These are phyloP conservation scores for Blastobasis adustella DNA, from an alignment of 2,888 invertebrate genomes.

Conservation along the genomic window DNA sequence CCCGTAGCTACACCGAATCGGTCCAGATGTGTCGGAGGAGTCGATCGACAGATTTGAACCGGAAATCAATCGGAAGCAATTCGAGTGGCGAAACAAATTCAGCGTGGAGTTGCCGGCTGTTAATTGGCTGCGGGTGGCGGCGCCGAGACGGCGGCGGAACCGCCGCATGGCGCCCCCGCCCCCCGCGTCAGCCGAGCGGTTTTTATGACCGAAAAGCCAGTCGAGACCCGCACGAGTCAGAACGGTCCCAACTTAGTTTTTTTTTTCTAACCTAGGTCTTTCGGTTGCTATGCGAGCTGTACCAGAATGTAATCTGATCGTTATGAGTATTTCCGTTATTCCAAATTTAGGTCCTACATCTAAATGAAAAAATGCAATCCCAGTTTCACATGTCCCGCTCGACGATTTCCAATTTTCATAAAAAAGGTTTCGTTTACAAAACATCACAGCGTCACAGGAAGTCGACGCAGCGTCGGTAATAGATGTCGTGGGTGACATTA, in stretches of 20 bases:
- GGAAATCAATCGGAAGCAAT: constrained; percentile 72
- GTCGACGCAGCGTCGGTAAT: constrained; percentile 27
- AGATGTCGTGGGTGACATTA: constrained; percentile 58
- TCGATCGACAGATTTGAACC: constrained; percentile 21
- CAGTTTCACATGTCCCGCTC: too few species aligned
- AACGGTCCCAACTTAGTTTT: constrained; percentile 60
- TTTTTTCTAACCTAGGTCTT: constrained; percentile 31
- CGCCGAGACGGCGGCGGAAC: constrained; percentile 74
- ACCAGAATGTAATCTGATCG: not conserved
- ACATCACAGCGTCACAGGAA: constrained; percentile 22
- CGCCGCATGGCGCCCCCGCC: constrained; percentile 68
- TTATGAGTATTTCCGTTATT: not conserved
- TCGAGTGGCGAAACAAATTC: constrained; percentile 68
- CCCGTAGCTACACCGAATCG: too few species aligned
- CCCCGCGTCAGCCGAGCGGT: constrained; percentile 49
- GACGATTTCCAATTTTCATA: constrained; percentile 6
- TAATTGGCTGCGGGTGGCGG: constrained; percentile 74
- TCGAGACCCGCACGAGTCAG: constrained; percentile 56
- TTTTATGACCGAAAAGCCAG: constrained; percentile 65
- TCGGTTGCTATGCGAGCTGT: constrained; percentile 36
- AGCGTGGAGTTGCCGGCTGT: constrained; percentile 65
- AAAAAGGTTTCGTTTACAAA: constrained; percentile 12
- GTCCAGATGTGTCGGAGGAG: too few species aligned
- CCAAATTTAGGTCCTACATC: too few species aligned
- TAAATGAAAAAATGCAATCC: too few species aligned